These are phyloP conservation scores for Thymelicus lineola DNA, from an alignment of 2,888 invertebrate species.

Conservation along the genomic window DNA sequence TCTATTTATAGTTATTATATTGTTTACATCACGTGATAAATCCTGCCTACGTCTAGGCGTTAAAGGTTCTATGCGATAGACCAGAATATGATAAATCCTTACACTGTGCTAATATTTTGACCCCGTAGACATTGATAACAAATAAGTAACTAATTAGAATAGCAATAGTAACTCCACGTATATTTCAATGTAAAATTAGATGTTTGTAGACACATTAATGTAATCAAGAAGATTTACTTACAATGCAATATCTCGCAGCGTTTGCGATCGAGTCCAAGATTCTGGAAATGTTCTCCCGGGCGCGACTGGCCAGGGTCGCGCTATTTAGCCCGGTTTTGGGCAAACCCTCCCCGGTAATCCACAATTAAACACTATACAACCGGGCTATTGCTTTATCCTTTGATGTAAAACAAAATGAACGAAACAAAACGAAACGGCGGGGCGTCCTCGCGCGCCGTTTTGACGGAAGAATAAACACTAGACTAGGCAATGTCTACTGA, in stretches of 20 bases:
- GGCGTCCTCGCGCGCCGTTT: slow-evolving; percentile 74
- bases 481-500: slow-evolving; percentile 43
- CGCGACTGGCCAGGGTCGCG: slow-evolving; percentile 79
- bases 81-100: too few relatives aligned
- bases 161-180: too few relatives aligned
- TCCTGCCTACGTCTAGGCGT: too few relatives aligned
- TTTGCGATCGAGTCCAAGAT: slow-evolving; percentile 82
- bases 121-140: too few relatives aligned
- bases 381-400: slow-evolving; percentile 78
- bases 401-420: slow-evolving; percentile 82
- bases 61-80: too few relatives aligned
- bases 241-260: slow-evolving; percentile 83
- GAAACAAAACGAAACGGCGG: slow-evolving; percentile 81
- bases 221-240: slow-evolving; percentile 58
- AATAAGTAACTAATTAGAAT: too few relatives aligned
- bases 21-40: too few relatives aligned
- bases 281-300: slow-evolving; percentile 78
- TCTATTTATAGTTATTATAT: too few relatives aligned
- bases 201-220: neutral
- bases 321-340: slow-evolving; percentile 60
- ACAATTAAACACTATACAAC: slow-evolving; percentile 65
- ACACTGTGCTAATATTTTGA: too few relatives aligned
- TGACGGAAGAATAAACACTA: slow-evolving; percentile 69
- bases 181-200: too few relatives aligned
- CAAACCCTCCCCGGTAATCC: slow-evolving; percentile 64